Percentiles rank a stretch among this genome's conserved stretches.
These are phyloP conservation scores for Pocota personata DNA, from an alignment of 2,888 invertebrate genomes.

Conservation along the genomic window DNA sequence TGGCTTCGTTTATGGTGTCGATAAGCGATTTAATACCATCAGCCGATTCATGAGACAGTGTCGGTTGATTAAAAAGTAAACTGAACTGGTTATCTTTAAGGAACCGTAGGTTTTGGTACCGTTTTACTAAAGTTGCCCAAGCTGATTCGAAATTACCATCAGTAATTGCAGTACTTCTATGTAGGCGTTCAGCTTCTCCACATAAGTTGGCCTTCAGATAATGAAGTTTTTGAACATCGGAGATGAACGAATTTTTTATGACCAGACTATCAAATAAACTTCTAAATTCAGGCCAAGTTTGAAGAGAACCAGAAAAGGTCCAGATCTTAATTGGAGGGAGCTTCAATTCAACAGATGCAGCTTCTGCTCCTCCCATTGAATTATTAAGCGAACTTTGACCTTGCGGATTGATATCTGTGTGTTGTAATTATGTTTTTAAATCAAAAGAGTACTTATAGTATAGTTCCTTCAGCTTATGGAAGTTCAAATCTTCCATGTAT, in stretches of 20 bases:
- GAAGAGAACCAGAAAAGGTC: neutral
- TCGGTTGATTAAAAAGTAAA: conserved; percentile 5
- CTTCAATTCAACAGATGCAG: neutral
- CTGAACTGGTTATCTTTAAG: conserved; percentile 15
- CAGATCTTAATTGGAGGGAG: neutral
- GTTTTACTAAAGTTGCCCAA: neutral
- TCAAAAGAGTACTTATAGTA: neutral
- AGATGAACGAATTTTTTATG: neutral
- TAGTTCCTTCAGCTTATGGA: neutral
- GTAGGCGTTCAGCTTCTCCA: neutral
- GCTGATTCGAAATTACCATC: conserved; percentile 4
- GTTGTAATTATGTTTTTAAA: neutral
- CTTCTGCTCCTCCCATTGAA: neutral
- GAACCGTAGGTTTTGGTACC: conserved; percentile 5
- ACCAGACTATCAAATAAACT: neutral
- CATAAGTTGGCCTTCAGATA: neutral
- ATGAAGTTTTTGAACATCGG: neutral
- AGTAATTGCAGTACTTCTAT: neutral
- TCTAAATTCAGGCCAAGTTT: neutral
- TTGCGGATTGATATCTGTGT: neutral
- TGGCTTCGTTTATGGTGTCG: conserved; percentile 34
- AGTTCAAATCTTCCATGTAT: neutral
- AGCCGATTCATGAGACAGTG: neutral
- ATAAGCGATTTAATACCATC: too few relatives aligned
- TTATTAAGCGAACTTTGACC: neutral